Conservation (phyloP, 2,888 invertebrate genomes). For the Platynereis dumerilii region DNA sequence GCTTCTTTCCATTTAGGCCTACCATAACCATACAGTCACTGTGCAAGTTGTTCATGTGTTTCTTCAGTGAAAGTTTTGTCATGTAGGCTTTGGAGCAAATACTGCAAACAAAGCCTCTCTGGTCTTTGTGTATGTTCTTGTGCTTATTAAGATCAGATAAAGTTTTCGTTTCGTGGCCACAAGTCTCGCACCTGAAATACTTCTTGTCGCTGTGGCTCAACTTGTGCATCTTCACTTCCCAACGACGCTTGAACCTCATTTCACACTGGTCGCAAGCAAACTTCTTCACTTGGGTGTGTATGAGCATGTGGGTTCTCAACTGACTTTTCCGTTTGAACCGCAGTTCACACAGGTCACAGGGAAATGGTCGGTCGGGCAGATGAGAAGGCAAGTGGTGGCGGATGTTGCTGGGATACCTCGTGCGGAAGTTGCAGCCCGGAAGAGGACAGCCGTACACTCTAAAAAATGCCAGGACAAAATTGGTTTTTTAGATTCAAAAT, state of each 20-base stretch:
- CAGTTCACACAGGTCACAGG: neutral
- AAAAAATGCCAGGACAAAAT: too few relatives aligned
- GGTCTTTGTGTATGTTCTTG: neutral
- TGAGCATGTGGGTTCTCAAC: neutral
- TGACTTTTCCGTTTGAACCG: neutral
- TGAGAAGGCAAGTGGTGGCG: neutral
- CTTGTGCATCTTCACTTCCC: neutral
- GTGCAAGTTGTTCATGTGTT: neutral
- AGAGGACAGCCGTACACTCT: too few relatives aligned
- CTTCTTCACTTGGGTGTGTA: neutral
- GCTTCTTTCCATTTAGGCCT: too few relatives aligned
- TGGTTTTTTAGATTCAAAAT: too few relatives aligned
- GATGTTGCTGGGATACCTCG: neutral
- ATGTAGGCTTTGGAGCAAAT: neutral
- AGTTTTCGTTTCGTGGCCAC: neutral
- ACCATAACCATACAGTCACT: too few relatives aligned
- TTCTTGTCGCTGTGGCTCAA: slow-evolving; percentile 1
- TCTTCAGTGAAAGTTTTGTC: neutral
- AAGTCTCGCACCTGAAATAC: neutral
- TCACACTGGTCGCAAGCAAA: neutral
- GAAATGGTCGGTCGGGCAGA: neutral
- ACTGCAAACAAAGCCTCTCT: neutral
- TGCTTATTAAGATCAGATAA: neutral
- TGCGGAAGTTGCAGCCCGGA: neutral
- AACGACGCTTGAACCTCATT: neutral